Base-by-base conservation (phyloP, 2,797 vertebrate species). In the Cheirogaleus major region DNA sequence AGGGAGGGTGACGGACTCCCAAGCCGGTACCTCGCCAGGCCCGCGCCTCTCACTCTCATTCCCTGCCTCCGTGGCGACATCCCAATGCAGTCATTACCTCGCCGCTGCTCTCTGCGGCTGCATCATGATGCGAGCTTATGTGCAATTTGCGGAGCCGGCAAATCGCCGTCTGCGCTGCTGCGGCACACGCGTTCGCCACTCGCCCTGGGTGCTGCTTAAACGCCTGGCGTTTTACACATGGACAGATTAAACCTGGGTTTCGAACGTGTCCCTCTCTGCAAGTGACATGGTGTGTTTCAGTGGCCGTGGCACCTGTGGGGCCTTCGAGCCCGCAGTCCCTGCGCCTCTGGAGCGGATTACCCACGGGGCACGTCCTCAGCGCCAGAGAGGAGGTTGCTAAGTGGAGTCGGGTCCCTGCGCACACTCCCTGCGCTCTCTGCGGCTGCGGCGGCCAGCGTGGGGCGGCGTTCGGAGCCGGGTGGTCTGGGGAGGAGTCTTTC, bases 141-240 rank as follows among this genome's bases (percentile, higher is more conserved):
- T 88, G 43, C 97, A 92, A 88, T 97, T 92, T 97, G 95, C 93
- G 91, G 90, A 55, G 80, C 80, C 14, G 1, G 87, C 97, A 96
- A 95, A 96, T 95, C 84, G 38, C 0, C 2, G 1, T 1, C 76
- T 2, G 72, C 88, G 0, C 30, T 8, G 67, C 63, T 6, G 2
- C 10, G 5, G 92, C 97, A 95, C 97, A 82, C 81, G 88, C 94
- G 12, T 93, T 70, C 76, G 85, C 93, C 0, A 2, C 67, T n/a
- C 27, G 91, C 85, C 93, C 91, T 23, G 5, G 93, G 93, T 81
- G 95, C 43, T 55, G 81, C 93, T 82, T 18, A n/a, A 73, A 93
- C 0, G 96, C 32, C 82, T 18, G 2, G 79, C 23, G 1, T 52
- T 82, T 80, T 38, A 69, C 83, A 45, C 79, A 11, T 1, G 12